Base-by-base conservation (phyloP, 30 jellyfish, hydroid and myxozoan genomes). In the Catostylus mosaicus region DNA sequence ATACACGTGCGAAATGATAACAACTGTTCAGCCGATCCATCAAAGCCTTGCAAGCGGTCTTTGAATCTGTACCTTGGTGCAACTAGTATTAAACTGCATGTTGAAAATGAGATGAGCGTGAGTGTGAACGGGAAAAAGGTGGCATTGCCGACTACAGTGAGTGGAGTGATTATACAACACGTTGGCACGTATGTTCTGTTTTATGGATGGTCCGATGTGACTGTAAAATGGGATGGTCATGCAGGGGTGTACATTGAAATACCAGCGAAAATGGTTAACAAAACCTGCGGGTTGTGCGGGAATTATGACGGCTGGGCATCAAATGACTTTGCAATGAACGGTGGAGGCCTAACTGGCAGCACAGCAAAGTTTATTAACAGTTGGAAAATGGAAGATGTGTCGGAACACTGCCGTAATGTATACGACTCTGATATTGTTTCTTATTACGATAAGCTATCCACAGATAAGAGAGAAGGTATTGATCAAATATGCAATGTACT, bases 271-370 rank as follows among this genome's bases (percentile, higher is more conserved):
- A 85, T 54, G 74, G 81, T 60, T 66, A 90, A 90, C 50, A 90
- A 77, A 62, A 90, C 97, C 18, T 90, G 97, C 72, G 97, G 97
- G 14, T 75, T 90, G 40, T 90, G 97, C 80, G 97, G 97, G 40
- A 84, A 85, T 63, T 90, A 66, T 46, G 90, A 90, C 60, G 93
- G 94, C 6, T 50, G 68, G 10, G 94, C 93, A 0, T 18, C 23
- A 16, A 90, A 90, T 63, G 97, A 90, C 51, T 48, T 63, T 24
- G 38, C 47, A 12, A 78, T 52, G 30, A 43, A 74, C 20, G 78
- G 56, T 3, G 96, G 96, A 1, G 65, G 37, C 8, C 40, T 73
- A 10, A 69, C 82, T 1, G 0, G 65, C 22, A 69, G 97, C 50
- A 59, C 57, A 11, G 72, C 77, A 1, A 66, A 19, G 20, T 90